Evolutionary conservation across 2,888 invertebrate genomes (phyloP), one percentile per base, ranked within the genome.

Genomic region (Oscheius sp.): DNA sequence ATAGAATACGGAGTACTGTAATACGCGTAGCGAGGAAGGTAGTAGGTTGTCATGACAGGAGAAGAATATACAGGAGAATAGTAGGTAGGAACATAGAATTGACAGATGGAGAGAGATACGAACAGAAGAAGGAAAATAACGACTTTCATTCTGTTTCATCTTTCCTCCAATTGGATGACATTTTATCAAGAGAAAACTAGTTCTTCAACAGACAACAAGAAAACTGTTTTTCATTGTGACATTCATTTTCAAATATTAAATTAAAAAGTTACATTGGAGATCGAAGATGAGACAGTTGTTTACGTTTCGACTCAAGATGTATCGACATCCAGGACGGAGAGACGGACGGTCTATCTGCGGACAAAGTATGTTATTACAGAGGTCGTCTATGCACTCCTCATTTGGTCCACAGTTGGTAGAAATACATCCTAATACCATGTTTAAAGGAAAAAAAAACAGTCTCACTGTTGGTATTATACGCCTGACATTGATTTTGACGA

Each of bases 201-300:
- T n/a, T n/a, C n/a, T n/a, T n/a, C n/a, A n/a, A n/a, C n/a, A n/a
- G n/a, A n/a, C n/a, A n/a, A n/a, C n/a, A n/a, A n/a, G n/a, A n/a
- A n/a, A n/a, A n/a, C n/a, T n/a, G n/a, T n/a, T n/a, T n/a, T n/a
- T n/a, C n/a, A n/a, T n/a, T n/a, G n/a, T n/a, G n/a, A n/a, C n/a
- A n/a, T n/a, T n/a, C n/a, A n/a, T n/a, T n/a, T n/a, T n/a, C n/a
- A 12, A 41, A 41, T 24, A 47, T 47, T 47, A 47, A 47, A 47
- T 14, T 17, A 47, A 24, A 20, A 24, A 9, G 12, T 51, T 9
- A 51, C 64, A 64, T 36, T 51, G 17, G 22, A 33, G 51, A 51
- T 64, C 64, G 41, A 33, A 54, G 12, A 51, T 51, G 22, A 64
- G 51, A 51, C 64, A 64, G 8, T 64, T 26, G 38, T 51, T 64